phyloP scores from a whole-genome alignment of 2,888 invertebrate species.

The Steinernema hermaphroditum region DNA sequence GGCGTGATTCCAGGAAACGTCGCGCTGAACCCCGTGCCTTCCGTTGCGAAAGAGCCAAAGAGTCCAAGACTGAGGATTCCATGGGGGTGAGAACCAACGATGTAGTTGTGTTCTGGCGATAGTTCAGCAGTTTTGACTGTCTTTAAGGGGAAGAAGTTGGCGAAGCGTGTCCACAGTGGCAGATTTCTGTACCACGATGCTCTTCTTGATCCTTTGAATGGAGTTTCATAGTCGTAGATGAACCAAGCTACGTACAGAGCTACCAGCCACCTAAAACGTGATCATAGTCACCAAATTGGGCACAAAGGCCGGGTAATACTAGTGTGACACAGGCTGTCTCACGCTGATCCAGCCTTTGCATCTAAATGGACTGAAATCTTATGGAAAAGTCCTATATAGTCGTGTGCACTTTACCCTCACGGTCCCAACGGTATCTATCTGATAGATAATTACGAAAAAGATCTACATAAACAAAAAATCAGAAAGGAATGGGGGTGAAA shows the following conservation, averaged over 20 bases:
- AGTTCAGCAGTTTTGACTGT: conserved; percentile 44
- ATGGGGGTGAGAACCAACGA: conserved; percentile 80
- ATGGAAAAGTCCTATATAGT: too few species aligned
- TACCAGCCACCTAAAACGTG: conserved; percentile 12
- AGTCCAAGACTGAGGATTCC: conserved; percentile 82
- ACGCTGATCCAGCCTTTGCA: too few species aligned
- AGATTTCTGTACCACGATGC: not conserved
- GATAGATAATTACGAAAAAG: too few species aligned
- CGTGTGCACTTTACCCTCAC: too few species aligned
- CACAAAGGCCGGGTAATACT: not conserved
- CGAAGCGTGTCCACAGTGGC: conserved; percentile 36
- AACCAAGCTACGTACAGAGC: not conserved
- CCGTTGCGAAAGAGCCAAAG: conserved; percentile 79
- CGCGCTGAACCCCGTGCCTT: conserved; percentile 69
- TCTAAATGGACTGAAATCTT: too few species aligned
- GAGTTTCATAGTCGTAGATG: not conserved
- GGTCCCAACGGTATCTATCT: too few species aligned
- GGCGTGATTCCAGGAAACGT: conserved; percentile 68
- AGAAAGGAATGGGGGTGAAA: too few species aligned
- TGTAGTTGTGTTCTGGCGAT: conserved; percentile 42
- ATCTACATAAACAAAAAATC: too few species aligned
- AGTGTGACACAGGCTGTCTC: too few species aligned
- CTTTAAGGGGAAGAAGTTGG: conserved; percentile 42
- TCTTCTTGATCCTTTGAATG: not conserved
- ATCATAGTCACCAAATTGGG: not conserved